Percentiles rank a stretch among this genome's conserved stretches.
These are phyloP conservation scores for Spinus pinus DNA, from an alignment of 2,797 vertebrate species.

Conservation along the genomic window DNA sequence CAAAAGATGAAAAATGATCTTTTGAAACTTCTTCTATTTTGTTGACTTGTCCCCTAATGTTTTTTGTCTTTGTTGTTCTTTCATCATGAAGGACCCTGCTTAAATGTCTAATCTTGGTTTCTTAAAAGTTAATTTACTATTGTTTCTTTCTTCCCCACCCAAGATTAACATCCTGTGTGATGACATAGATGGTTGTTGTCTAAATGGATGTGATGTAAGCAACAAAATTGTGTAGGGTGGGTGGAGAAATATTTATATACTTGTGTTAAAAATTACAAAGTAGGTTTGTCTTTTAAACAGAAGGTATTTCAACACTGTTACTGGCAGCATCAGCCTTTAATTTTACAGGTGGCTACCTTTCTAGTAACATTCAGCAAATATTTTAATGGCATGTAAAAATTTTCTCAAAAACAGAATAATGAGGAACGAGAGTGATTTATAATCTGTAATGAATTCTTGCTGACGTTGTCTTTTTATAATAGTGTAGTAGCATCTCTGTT, in stretches of 20 bases:
- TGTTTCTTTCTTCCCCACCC: conserved; percentile 58
- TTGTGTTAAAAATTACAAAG: conserved; percentile 60
- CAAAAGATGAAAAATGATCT: conserved; percentile 31
- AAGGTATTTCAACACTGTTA: conserved; percentile 47
- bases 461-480: conserved; percentile 15
- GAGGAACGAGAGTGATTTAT: conserved; percentile 1
- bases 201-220: conserved; percentile 43
- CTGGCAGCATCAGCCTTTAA: conserved; percentile 55
- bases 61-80: conserved; percentile 41
- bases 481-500: not conserved
- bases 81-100: conserved; percentile 20
- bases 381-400: conserved; percentile 65
- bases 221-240: conserved; percentile 47
- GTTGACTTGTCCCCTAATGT: conserved; percentile 13
- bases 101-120: conserved; percentile 39
- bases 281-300: conserved; percentile 53
- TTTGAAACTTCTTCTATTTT: conserved; percentile 30
- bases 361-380: conserved; percentile 58
- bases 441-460: conserved; percentile 45
- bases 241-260: conserved; percentile 63
- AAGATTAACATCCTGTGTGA: conserved; percentile 64
- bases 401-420: conserved; percentile 47
- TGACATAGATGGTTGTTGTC: conserved; percentile 66
- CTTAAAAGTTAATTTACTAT: conserved; percentile 54
- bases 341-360: conserved; percentile 68